Conservation (phyloP, 2,888 invertebrate genomes). For the Phyllotreta cruciferae region DNA sequence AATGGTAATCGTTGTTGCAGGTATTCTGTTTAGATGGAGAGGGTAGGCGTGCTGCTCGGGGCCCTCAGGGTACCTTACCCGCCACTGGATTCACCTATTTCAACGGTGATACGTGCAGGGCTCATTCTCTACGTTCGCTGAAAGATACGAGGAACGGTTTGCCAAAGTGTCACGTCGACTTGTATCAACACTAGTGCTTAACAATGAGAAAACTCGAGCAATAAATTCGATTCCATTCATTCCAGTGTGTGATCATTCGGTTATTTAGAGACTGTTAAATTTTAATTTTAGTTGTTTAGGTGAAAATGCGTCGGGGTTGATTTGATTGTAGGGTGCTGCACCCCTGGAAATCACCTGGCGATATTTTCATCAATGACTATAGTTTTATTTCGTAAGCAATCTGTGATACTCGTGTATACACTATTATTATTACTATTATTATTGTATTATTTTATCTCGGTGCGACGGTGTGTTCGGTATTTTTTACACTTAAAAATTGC, state of each 20-base stretch:
- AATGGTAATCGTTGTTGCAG: conserved; percentile 45
- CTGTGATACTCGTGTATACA: conserved; percentile 37
- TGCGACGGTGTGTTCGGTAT: neutral
- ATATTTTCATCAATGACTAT: conserved; percentile 4
- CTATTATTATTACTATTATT: conserved; percentile 4
- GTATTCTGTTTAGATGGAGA: conserved; percentile 72
- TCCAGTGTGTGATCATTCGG: conserved; percentile 60
- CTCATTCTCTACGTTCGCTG: conserved; percentile 60
- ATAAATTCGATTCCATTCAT: conserved; percentile 58
- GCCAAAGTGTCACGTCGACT: conserved; percentile 54
- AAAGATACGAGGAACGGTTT: conserved; percentile 57
- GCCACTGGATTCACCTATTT: conserved; percentile 81
- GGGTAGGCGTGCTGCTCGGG: conserved; percentile 60
- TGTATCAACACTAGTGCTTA: conserved; percentile 52
- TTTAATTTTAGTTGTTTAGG: conserved; percentile 52
- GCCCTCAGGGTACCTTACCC: conserved; percentile 69
- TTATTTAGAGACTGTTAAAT: conserved; percentile 56
- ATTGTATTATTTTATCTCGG: neutral
- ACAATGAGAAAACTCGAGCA: conserved; percentile 45
- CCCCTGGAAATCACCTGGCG: neutral
- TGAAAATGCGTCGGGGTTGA: neutral
- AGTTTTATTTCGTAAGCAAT: conserved; percentile 43
- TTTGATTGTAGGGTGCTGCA: too few relatives aligned
- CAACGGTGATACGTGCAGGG: conserved; percentile 69
- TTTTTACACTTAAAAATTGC: neutral